A percentile compares a stretch with the other conserved stretches of the same genome.
Conservation (phyloP, 2,888 invertebrate genomes). For the Pollenia angustigena region DNA sequence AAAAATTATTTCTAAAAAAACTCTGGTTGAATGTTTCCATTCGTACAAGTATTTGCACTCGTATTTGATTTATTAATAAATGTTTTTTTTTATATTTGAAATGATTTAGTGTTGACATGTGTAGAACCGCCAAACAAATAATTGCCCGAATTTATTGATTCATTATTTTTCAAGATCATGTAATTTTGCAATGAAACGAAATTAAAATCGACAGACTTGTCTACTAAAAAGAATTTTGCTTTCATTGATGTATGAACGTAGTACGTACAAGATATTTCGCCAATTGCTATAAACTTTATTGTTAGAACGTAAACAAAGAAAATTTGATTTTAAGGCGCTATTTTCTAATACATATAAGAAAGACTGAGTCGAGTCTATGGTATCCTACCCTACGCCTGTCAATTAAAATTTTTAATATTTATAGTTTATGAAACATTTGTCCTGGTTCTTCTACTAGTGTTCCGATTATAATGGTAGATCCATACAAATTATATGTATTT, state of each 20-base stretch:
- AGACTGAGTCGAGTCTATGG: not conserved
- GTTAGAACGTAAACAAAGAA: not conserved
- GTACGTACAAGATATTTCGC: not conserved
- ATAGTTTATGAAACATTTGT: too few relatives aligned
- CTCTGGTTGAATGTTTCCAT: not conserved
- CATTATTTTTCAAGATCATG: slow-evolving; percentile 36
- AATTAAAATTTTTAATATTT: too few relatives aligned
- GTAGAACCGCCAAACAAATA: slow-evolving; percentile 20
- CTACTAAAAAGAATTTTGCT: not conserved
- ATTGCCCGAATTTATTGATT: slow-evolving; percentile 2
- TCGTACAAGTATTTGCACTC: not conserved
- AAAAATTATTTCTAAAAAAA: not conserved
- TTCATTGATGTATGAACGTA: not conserved
- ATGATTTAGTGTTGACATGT: slow-evolving; percentile 36
- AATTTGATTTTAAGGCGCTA: slow-evolving; percentile 15
- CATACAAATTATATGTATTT: too few relatives aligned
- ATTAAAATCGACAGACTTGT: slow-evolving; percentile 17
- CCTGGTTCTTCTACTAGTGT: too few relatives aligned
- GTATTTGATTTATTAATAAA: slow-evolving; percentile 11
- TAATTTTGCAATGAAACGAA: slow-evolving; percentile 6
- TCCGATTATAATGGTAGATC: too few relatives aligned
- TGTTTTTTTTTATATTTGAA: slow-evolving; percentile 20
- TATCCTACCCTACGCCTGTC: not conserved
- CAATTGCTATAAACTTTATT: not conserved
- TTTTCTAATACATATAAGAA: not conserved